Evolutionary conservation across 2,113 vertebrate species (phyloP).

Genomic region (Poecilia latipinna): DNA sequence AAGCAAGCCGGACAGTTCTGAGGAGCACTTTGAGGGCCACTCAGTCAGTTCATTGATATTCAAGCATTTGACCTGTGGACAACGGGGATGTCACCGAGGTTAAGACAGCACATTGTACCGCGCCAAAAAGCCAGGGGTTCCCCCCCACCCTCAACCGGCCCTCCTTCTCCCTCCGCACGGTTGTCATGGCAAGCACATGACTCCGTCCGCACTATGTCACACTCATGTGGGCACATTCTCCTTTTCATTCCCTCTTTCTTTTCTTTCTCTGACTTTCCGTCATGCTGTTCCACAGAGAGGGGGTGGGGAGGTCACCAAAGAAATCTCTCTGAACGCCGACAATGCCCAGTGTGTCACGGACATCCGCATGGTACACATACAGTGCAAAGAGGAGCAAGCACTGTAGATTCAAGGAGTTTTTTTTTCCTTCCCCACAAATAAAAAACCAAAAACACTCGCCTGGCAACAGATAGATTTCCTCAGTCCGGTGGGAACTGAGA

Average conservation of each 20-base stretch:
- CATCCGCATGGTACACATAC: conserved; percentile 36
- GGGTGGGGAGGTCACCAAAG: conserved; percentile 44
- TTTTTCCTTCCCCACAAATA: conserved; percentile 1
- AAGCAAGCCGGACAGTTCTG: conserved; percentile 67
- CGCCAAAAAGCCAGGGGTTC: conserved; percentile 63
- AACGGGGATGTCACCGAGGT: conserved; percentile 74
- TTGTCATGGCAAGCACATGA: conserved; percentile 80
- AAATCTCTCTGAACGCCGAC: conserved; percentile 51
- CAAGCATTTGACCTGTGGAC: conserved; percentile 81
- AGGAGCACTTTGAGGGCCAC: conserved; percentile 67
- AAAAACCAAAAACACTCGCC: background rate
- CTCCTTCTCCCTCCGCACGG: conserved; percentile 38
- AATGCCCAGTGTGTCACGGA: conserved; percentile 50
- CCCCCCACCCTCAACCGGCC: conserved; percentile 24
- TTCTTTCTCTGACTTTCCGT: conserved; percentile 56
- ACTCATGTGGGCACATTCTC: conserved; percentile 72
- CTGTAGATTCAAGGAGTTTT: conserved; percentile 11
- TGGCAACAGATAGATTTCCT: conserved; percentile 44
- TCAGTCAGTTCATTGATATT: conserved; percentile 78
- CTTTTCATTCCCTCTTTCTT: conserved; percentile 66
- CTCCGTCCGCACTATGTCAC: conserved; percentile 73
- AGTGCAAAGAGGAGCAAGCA: conserved; percentile 45
- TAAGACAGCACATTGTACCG: conserved; percentile 66
- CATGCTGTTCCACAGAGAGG: conserved; percentile 53
- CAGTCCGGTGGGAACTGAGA: conserved; percentile 29